Percentiles rank a stretch among this genome's conserved stretches.
Evolutionary conservation across 2,113 vertebrate species (phyloP).

Genomic region (Bubo blakistoni): DNA sequence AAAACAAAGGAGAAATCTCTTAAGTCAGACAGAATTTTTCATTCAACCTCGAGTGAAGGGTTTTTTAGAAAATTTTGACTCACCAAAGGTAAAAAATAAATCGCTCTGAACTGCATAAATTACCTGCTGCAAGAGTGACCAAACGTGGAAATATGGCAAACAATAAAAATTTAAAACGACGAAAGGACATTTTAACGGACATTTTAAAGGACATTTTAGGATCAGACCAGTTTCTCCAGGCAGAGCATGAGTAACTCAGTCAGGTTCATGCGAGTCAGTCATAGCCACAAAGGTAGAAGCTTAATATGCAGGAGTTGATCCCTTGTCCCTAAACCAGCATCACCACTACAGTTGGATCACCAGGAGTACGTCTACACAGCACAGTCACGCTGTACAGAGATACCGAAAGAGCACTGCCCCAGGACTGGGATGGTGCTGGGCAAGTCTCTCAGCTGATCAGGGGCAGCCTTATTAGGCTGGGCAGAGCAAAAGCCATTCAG

Average conservation of each 20-base stretch:
- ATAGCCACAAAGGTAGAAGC: slow-evolving; percentile 32
- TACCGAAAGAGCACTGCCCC: not conserved
- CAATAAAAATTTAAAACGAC: not conserved
- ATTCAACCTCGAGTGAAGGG: not conserved
- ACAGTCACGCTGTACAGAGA: not conserved
- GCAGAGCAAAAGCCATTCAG: not conserved
- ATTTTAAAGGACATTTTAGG: not conserved
- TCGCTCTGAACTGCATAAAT: not conserved
- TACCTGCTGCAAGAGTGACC: not conserved
- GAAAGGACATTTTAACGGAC: not conserved
- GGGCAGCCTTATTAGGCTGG: not conserved
- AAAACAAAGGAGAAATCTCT: not conserved
- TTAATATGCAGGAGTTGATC: slow-evolving; percentile 15
- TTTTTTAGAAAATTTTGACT: not conserved
- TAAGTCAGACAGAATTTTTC: not conserved
- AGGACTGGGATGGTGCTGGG: rapidly evolving
- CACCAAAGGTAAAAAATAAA: not conserved
- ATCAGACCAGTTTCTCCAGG: not conserved
- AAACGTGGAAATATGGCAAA: not conserved
- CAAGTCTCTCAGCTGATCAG: not conserved
- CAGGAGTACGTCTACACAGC: not conserved
- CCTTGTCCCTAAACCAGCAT: slow-evolving; percentile 7
- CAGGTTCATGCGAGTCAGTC: not conserved
- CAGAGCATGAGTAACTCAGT: slow-evolving; percentile 1
- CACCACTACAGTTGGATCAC: not conserved